Percentiles rank a stretch among this genome's conserved stretches.
Evolutionary conservation across 2,113 vertebrate genomes (phyloP).

Genomic region (Corythaixoides concolor): DNA sequence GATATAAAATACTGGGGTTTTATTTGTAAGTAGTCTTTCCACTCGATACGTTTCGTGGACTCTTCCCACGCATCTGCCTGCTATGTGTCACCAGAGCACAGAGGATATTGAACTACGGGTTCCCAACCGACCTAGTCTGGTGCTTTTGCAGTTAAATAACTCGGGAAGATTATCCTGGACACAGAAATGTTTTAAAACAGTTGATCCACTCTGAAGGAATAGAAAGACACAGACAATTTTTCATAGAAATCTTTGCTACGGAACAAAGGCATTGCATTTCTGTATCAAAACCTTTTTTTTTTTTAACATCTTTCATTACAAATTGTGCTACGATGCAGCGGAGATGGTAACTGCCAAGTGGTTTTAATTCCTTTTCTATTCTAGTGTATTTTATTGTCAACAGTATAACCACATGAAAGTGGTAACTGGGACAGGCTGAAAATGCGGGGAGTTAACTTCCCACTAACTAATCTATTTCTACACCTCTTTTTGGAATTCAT

Average conservation of each 20-base stretch:
- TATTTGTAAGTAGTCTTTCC: neutral
- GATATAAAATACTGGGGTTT: neutral
- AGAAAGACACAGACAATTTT: neutral
- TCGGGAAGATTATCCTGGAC: neutral
- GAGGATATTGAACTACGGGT: fast-evolving
- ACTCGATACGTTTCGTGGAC: neutral
- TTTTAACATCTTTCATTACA: neutral
- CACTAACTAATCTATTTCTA: neutral
- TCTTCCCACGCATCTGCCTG: neutral
- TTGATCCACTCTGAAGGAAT: neutral
- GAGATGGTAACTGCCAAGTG: neutral
- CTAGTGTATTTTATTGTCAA: neutral
- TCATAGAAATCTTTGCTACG: neutral
- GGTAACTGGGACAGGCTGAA: neutral
- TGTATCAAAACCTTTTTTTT: neutral
- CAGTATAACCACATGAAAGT: fast-evolving
- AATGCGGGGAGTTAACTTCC: neutral
- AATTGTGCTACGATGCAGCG: neutral
- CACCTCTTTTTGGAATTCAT: neutral
- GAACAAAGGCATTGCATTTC: neutral
- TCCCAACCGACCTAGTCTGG: neutral
- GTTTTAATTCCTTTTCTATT: neutral
- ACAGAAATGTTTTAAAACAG: neutral
- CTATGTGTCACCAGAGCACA: neutral
- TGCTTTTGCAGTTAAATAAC: neutral